Percentiles rank a stretch among this genome's conserved stretches.
These are phyloP conservation scores for Oreonectes daqikongensis DNA, from an alignment of 2,797 vertebrate species.

Conservation along the genomic window DNA sequence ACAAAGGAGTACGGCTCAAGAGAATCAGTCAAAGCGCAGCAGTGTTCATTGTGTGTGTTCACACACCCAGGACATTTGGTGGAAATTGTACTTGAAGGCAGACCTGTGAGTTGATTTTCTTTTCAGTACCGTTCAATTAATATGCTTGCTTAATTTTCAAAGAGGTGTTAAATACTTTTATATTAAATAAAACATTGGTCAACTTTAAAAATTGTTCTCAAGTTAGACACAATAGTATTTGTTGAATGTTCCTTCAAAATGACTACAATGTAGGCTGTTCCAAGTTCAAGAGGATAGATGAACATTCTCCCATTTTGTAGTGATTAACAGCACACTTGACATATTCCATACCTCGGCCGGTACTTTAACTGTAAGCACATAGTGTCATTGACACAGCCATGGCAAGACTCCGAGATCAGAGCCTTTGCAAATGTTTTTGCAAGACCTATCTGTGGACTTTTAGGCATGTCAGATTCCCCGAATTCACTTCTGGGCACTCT, in stretches of 20 bases:
- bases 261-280: conserved; percentile 4
- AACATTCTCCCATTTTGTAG: conserved; percentile 41
- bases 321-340: conserved; percentile 38
- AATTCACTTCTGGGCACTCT: conserved; percentile 52
- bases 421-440: conserved; percentile 19
- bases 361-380: conserved; percentile 42
- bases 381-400: conserved; percentile 38
- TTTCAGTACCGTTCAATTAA: neutral
- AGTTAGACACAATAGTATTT: neutral
- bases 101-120: conserved; percentile 29
- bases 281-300: conserved; percentile 24
- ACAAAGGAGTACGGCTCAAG: conserved; percentile 43
- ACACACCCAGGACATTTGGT: neutral
- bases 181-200: too few species aligned
- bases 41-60: conserved; percentile 19
- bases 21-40: neutral
- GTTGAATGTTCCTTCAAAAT: conserved; percentile 1
- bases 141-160: neutral
- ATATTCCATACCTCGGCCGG: conserved; percentile 46
- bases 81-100: neutral
- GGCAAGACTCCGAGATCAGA: conserved; percentile 41
- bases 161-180: too few species aligned
- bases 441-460: conserved; percentile 55
- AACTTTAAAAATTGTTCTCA: too few species aligned
- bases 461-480: conserved; percentile 56